Evolutionary conservation across 2,888 invertebrate genomes (phyloP).

Genomic region (Himalopsyche anomala): DNA sequence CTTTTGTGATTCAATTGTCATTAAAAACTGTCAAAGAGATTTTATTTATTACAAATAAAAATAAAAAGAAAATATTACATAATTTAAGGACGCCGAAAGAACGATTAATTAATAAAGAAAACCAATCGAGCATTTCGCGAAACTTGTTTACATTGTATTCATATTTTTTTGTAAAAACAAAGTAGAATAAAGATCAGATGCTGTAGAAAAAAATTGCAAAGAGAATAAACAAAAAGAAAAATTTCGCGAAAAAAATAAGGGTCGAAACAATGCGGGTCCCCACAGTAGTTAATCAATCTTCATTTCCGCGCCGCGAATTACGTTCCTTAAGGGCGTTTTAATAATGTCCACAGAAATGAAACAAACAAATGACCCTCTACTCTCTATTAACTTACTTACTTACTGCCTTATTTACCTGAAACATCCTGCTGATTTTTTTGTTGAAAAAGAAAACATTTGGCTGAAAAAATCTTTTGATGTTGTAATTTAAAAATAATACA

Average conservation of each 20-base stretch:
- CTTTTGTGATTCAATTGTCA: too few relatives aligned
- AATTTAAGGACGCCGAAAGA: background rate
- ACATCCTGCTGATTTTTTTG: background rate
- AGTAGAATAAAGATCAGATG: background rate
- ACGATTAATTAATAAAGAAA: background rate
- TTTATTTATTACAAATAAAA: too few relatives aligned
- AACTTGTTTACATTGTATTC: background rate
- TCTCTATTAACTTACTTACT: background rate
- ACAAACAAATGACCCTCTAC: background rate
- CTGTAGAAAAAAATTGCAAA: background rate
- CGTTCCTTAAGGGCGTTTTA: slow-evolving; percentile 29
- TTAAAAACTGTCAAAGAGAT: too few relatives aligned
- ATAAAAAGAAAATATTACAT: background rate
- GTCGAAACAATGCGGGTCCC: background rate
- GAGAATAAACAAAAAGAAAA: slow-evolving; percentile 6
- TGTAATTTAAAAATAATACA: too few relatives aligned
- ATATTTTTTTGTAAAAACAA: background rate
- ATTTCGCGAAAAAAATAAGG: background rate
- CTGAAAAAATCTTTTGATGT: too few relatives aligned
- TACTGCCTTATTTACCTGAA: slow-evolving; percentile 17
- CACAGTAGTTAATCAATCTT: slow-evolving; percentile 14
- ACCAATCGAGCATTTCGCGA: background rate
- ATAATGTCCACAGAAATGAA: slow-evolving; percentile 26
- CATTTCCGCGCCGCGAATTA: slow-evolving; percentile 30
- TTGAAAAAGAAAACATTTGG: too few relatives aligned